Evolutionary conservation across 2,113 vertebrate species (phyloP).

Genomic region (Protomyctophum bolini): DNA sequence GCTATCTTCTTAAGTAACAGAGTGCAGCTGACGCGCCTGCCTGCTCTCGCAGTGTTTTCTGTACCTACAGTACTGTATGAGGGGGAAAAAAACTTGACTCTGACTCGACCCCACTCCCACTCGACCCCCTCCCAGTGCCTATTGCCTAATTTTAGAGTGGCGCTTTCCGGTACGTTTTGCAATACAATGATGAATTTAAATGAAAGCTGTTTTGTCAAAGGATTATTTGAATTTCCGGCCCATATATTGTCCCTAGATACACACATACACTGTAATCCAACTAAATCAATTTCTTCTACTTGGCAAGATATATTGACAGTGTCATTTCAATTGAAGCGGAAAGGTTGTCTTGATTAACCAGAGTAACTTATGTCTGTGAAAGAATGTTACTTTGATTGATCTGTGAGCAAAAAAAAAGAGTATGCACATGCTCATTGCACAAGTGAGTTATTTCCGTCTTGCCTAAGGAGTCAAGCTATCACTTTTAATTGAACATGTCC

Average conservation of each 20-base stretch:
- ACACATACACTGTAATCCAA: slow-evolving; percentile 5
- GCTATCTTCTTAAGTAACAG: too few species aligned
- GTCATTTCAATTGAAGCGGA: slow-evolving; percentile 10
- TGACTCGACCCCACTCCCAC: too few species aligned
- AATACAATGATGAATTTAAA: neutral
- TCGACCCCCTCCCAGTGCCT: too few species aligned
- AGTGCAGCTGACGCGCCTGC: too few species aligned
- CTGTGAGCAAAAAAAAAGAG: neutral
- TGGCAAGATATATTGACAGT: neutral
- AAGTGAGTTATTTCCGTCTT: neutral
- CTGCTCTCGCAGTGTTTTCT: too few species aligned
- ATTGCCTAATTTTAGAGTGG: too few species aligned
- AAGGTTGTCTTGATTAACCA: slow-evolving; percentile 4
- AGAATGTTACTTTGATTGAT: slow-evolving; percentile 6
- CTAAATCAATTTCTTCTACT: slow-evolving; percentile 4
- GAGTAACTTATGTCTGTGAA: neutral
- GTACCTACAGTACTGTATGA: too few species aligned
- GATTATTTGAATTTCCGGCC: slow-evolving; percentile 4
- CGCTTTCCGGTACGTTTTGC: neutral
- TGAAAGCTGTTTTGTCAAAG: neutral
- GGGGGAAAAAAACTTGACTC: too few species aligned
- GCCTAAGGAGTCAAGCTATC: neutral
- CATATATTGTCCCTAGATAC: slow-evolving; percentile 1
- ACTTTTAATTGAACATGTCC: slow-evolving; percentile 16
- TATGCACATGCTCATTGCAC: neutral